Evolutionary conservation across 2,113 vertebrate species (phyloP).

Genomic region (Cyanoliseus patagonus): DNA sequence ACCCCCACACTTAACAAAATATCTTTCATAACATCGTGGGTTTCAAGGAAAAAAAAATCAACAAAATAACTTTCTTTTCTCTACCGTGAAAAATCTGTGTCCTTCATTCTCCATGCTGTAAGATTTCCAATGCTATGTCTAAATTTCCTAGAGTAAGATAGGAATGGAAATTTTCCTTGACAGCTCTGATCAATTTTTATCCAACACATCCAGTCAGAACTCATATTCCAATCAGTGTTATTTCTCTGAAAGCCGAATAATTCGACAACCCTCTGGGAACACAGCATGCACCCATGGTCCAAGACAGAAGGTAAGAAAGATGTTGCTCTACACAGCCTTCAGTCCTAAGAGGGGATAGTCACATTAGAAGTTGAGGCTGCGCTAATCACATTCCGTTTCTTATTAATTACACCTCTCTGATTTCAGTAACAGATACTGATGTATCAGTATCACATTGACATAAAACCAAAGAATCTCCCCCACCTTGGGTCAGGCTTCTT

Average conservation of each 20-base stretch:
- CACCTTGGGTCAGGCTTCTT: neutral
- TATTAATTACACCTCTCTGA: neutral
- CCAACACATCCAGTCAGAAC: neutral
- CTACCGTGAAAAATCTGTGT: rapidly evolving
- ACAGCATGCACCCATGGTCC: rapidly evolving
- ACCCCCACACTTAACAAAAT: neutral
- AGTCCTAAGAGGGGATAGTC: neutral
- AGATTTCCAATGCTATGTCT: neutral
- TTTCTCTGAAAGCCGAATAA: neutral
- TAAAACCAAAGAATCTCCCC: neutral
- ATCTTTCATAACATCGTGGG: neutral
- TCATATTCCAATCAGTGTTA: neutral
- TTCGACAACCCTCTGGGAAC: neutral
- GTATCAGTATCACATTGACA: neutral
- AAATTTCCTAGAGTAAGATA: neutral
- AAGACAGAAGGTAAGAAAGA: neutral
- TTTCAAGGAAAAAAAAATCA: neutral
- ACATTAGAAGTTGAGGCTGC: neutral
- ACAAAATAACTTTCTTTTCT: neutral
- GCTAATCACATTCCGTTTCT: neutral
- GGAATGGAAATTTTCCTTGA: neutral
- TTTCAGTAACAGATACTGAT: neutral
- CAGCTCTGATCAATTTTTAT: neutral
- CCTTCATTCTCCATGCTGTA: neutral
- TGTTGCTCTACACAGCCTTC: neutral